phyloP scores from a whole-genome alignment of 2,888 invertebrate genomes.

The Sthenelais limicola region DNA sequence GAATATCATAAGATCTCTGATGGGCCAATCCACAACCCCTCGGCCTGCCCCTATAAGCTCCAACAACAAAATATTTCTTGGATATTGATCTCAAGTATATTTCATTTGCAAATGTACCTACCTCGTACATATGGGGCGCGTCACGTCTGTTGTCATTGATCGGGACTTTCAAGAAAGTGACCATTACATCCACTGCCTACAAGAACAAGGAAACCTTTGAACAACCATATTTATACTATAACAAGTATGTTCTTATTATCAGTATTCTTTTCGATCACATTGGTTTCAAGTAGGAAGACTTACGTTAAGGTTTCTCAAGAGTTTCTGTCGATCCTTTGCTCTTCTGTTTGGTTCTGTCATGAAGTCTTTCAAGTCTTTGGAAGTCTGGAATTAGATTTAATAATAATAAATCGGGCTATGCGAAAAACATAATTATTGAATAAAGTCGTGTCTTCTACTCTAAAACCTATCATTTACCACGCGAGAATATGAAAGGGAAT shows the following conservation, averaged over 20 bases:
- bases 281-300: too few relatives aligned
- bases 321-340: conserved; percentile 50
- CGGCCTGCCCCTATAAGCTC: too few relatives aligned
- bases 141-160: background rate
- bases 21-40: too few relatives aligned
- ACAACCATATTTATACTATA: background rate
- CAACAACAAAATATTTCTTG: too few relatives aligned
- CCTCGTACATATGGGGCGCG: background rate
- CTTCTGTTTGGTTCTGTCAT: conserved; percentile 42
- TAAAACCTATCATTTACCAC: too few relatives aligned
- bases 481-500: too few relatives aligned
- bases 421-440: too few relatives aligned
- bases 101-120: background rate
- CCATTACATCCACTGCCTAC: conserved; percentile 48
- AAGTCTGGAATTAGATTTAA: conserved; percentile 6
- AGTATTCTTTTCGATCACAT: background rate
- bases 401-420: too few relatives aligned
- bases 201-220: too few relatives aligned
- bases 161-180: conserved; percentile 42
- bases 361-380: conserved; percentile 49
- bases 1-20: too few relatives aligned
- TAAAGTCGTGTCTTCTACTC: too few relatives aligned
- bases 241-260: background rate
- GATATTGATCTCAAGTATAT: too few relatives aligned
- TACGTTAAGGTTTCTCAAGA: conserved; percentile 51